Evolutionary conservation across 2,797 vertebrate species (phyloP), one percentile per base, ranked within the genome.

Genomic region (Zenarchopterus dispar): DNA sequence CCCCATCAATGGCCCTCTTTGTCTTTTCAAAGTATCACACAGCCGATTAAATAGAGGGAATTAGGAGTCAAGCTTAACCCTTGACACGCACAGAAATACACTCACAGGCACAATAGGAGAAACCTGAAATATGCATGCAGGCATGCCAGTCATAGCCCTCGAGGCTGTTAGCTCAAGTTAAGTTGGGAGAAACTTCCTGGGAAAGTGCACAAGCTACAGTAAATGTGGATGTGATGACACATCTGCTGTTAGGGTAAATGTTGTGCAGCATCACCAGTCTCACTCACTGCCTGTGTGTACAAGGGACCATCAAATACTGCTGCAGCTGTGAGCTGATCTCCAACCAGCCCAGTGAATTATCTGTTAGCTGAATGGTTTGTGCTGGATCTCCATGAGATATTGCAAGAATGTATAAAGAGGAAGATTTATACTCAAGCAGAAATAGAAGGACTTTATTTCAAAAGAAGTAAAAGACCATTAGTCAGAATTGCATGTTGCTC

Each of bases 41-140:
- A 90, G 90, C 89, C 81, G 90, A 94, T 94, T 93, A 93, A 92
- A 92, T 77, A 67, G 86, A 82, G 84, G 85, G 91, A 93, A 93
- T 94, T 94, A 93, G 85, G 82, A 92, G 89, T 91, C 89, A 80
- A 82, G 84, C 90, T 92, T 84, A 91, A 82, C 76, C 81, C 79
- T 31, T 55, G 61, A 58, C 73, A 49, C 67, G 36, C 70, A 64
- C 48, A 67, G 52, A 64, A 49, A 62, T 50, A 49, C 56, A 61
- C 70, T 50, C 56, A 67, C 55, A 66, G 19, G 55, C 22, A 70
- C 45, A 53, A 57, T 33, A 22, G 54, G 48, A 58, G 45, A 41
- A 55, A 61, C 41, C 53, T 57, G 48, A 80, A 78, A 73, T 74
- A 70, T 68, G 16, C 63, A 73, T 67, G 43, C 41, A 55, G 67